These are phyloP conservation scores for Drosophila atroscutellata DNA, from an alignment of 2,888 invertebrate genomes.

Conservation along the genomic window DNA sequence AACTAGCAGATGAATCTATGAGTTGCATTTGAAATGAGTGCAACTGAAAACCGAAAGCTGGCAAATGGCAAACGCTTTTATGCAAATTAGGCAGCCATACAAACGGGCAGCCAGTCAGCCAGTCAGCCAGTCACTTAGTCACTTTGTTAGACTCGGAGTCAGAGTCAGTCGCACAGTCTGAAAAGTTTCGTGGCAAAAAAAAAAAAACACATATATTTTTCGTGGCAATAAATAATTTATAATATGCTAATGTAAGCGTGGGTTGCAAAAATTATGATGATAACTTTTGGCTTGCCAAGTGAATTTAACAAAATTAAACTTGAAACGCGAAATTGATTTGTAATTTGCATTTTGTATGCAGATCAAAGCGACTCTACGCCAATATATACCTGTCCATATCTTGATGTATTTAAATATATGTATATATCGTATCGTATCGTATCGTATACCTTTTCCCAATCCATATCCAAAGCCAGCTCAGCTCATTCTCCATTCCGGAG, in stretches of 20 bases:
- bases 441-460: slow-evolving; percentile 11
- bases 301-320: slow-evolving; percentile 76
- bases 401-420: not conserved
- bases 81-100: slow-evolving; percentile 60
- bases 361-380: slow-evolving; percentile 44
- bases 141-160: slow-evolving; percentile 7
- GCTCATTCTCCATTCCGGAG: slow-evolving; percentile 17
- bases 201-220: slow-evolving; percentile 49
- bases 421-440: not conserved
- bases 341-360: slow-evolving; percentile 71
- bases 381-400: slow-evolving; percentile 17
- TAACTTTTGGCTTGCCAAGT: slow-evolving; percentile 64
- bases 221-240: slow-evolving; percentile 81
- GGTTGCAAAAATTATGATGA: slow-evolving; percentile 69
- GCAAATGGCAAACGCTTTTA: slow-evolving; percentile 57
- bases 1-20: slow-evolving; percentile 21
- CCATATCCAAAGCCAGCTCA: slow-evolving; percentile 19
- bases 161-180: slow-evolving; percentile 46
- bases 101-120: slow-evolving; percentile 8
- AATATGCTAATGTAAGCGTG: slow-evolving; percentile 75
- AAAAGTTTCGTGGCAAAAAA: slow-evolving; percentile 52
- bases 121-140: slow-evolving; percentile 11
- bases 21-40: slow-evolving; percentile 22
- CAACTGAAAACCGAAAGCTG: slow-evolving; percentile 9
- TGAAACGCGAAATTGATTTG: slow-evolving; percentile 79